A percentile compares a stretch with the other conserved stretches of the same genome.
phyloP scores from a whole-genome alignment of 1,140 invertebrate genomes.

The Campoletis sonorensis region DNA sequence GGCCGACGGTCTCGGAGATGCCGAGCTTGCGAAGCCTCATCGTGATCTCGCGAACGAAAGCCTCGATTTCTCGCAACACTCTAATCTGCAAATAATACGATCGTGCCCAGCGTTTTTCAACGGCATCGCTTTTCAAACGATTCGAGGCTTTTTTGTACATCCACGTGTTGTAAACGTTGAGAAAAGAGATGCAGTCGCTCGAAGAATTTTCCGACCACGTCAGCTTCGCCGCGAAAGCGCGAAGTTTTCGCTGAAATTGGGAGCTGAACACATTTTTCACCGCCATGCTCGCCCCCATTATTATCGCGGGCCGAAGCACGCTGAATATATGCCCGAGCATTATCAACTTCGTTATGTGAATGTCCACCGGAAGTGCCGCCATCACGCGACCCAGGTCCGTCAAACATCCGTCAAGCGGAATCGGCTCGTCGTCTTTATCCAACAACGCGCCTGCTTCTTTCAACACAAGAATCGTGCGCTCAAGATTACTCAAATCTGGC shows the following conservation, averaged over 20 bases:
- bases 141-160: slow-evolving; percentile 61
- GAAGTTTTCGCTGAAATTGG: slow-evolving; percentile 83
- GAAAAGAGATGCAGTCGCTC: slow-evolving; percentile 90
- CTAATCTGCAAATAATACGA: slow-evolving; percentile 85
- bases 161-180: slow-evolving; percentile 87
- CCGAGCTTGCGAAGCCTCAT: slow-evolving; percentile 76
- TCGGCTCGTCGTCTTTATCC: slow-evolving; percentile 66
- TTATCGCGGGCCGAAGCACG: slow-evolving; percentile 88
- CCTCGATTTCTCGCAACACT: slow-evolving; percentile 84
- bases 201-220: slow-evolving; percentile 88
- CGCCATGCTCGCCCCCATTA: slow-evolving; percentile 91
- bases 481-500: slow-evolving; percentile 89
- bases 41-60: slow-evolving; percentile 84
- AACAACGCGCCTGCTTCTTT: slow-evolving; percentile 91
- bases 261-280: slow-evolving; percentile 88
- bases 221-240: slow-evolving; percentile 87
- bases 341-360: slow-evolving; percentile 90
- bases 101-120: slow-evolving; percentile 84
- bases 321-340: slow-evolving; percentile 92
- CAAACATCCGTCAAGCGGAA: slow-evolving; percentile 87
- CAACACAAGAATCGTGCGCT: slow-evolving; percentile 86
- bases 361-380: slow-evolving; percentile 88
- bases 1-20: slow-evolving; percentile 72
- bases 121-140: slow-evolving; percentile 58
- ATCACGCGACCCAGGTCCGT: slow-evolving; percentile 92